Conservation (phyloP, 2,113 vertebrate species). For the Pungitius pungitius region DNA sequence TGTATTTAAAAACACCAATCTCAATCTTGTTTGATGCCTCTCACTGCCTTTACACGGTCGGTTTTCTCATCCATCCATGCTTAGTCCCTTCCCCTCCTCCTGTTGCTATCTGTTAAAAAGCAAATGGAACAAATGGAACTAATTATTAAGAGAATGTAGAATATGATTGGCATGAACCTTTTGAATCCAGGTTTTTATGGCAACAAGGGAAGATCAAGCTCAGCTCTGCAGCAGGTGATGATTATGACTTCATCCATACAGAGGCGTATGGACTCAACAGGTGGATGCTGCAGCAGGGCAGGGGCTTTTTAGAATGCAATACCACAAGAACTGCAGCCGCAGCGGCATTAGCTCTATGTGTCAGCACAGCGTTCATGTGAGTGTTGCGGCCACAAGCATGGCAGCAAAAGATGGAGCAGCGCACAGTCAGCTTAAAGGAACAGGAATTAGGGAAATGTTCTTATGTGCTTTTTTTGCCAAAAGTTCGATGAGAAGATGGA, state of each 20-base stretch:
- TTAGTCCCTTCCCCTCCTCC: constrained; percentile 60
- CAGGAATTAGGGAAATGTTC: constrained; percentile 20
- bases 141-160: not conserved
- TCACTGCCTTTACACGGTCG: constrained; percentile 18
- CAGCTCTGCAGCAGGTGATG: constrained; percentile 33
- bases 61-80: constrained; percentile 6
- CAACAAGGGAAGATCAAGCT: constrained; percentile 30
- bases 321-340: constrained; percentile 33
- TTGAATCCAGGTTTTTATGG: constrained; percentile 14
- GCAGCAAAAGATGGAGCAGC: constrained; percentile 17
- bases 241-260: constrained; percentile 1
- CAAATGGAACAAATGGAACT: constrained; percentile 1
- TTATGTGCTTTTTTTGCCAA: constrained; percentile 15
- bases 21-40: constrained; percentile 22
- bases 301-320: constrained; percentile 4
- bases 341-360: constrained; percentile 1
- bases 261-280: constrained; percentile 4
- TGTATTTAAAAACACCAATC: constrained; percentile 18
- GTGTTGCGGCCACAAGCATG: constrained; percentile 23
- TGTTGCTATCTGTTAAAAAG: constrained; percentile 54
- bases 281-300: not conserved
- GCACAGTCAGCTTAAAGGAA: constrained; percentile 19
- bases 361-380: constrained; percentile 38
- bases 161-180: constrained; percentile 12
- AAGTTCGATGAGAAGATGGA: constrained; percentile 14